These are phyloP conservation scores for Falco cherrug DNA, from an alignment of 2,797 vertebrate species.

Conservation along the genomic window DNA sequence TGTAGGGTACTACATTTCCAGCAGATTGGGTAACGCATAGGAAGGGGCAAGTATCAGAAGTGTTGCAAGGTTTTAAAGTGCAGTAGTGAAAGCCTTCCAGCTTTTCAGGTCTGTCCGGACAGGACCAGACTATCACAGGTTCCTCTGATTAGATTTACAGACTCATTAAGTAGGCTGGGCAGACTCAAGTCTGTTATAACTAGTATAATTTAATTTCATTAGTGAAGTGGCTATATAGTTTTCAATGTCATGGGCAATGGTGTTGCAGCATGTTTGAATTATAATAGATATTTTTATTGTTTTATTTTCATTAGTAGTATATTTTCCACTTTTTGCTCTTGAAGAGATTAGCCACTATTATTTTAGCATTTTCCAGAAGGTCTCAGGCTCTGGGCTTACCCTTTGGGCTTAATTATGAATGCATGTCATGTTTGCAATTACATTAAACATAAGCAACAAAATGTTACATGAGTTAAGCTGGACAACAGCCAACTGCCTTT, in stretches of 20 bases:
- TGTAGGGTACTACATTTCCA: background rate
- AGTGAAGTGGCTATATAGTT: background rate
- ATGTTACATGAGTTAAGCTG: conserved; percentile 69
- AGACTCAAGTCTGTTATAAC: conserved; percentile 13
- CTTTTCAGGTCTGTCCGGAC: background rate
- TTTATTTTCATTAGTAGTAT: conserved; percentile 37
- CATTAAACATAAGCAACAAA: conserved; percentile 66
- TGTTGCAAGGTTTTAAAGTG: background rate
- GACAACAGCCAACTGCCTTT: conserved; percentile 64
- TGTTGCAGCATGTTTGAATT: background rate
- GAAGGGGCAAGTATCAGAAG: background rate
- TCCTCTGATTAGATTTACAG: conserved; percentile 46
- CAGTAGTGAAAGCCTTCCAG: background rate
- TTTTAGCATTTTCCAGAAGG: conserved; percentile 26
- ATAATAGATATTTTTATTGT: conserved; percentile 26
- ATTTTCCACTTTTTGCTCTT: conserved; percentile 42
- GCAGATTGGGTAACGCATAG: background rate
- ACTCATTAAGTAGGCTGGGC: conserved; percentile 26
- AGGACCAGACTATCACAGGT: background rate
- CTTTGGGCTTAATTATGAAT: conserved; percentile 63
- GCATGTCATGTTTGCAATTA: conserved; percentile 64
- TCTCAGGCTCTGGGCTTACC: conserved; percentile 11
- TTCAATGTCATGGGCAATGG: background rate
- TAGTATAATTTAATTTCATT: conserved; percentile 42
- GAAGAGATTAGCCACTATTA: conserved; percentile 16